phyloP scores from a whole-genome alignment of 2,113 vertebrate species.

The Dolichallabes microphthalmus region DNA sequence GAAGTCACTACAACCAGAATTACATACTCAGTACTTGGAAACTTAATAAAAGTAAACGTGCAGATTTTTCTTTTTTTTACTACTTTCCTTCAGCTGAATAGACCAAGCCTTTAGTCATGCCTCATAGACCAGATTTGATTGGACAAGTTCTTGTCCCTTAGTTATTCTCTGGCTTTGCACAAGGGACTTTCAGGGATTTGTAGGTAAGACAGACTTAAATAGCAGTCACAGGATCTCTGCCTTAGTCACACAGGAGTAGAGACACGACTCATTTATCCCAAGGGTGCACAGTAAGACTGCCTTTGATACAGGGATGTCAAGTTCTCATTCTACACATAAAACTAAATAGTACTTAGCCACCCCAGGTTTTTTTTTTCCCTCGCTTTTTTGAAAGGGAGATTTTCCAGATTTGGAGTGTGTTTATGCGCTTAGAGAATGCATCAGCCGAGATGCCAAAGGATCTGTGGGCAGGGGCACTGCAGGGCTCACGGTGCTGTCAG shows the following conservation, averaged over 20 bases:
- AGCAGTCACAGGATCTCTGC: conserved; percentile 40
- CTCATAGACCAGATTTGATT: conserved; percentile 54
- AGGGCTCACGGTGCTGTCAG: conserved; percentile 41
- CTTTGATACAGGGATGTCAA: conserved; percentile 42
- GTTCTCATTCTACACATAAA: conserved; percentile 33
- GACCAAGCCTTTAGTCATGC: conserved; percentile 48
- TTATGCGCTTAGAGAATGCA: conserved; percentile 26
- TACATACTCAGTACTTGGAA: conserved; percentile 19
- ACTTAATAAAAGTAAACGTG: conserved; percentile 41
- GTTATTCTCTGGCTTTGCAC: conserved; percentile 45
- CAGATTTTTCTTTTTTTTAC: conserved; percentile 7
- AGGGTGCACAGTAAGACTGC: conserved; percentile 45
- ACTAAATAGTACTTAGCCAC: conserved; percentile 18
- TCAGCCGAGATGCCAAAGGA: conserved; percentile 30
- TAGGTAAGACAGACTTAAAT: conserved; percentile 49
- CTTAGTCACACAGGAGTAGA: conserved; percentile 46
- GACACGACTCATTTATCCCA: conserved; percentile 48
- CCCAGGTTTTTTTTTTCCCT: not conserved
- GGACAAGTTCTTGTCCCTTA: conserved; percentile 48
- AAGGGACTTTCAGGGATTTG: conserved; percentile 43
- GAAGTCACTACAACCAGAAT: conserved; percentile 17
- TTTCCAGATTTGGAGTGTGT: conserved; percentile 27
- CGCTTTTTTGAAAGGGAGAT: not conserved
- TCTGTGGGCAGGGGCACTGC: conserved; percentile 9
- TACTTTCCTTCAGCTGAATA: conserved; percentile 4